Base-by-base conservation (phyloP, 2,113 vertebrate species). In the Pelobates fuscus region DNA sequence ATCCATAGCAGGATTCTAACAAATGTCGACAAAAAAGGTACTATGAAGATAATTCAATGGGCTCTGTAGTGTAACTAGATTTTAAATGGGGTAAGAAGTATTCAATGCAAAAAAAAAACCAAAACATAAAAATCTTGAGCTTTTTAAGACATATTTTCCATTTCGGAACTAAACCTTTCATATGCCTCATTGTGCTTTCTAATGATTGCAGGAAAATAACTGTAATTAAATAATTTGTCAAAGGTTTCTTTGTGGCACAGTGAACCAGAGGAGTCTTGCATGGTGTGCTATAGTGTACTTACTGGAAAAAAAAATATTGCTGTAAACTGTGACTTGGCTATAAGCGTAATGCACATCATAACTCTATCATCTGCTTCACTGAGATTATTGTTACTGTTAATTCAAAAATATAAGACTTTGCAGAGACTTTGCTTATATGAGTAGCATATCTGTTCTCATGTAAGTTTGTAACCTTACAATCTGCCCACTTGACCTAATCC, bases 1-100 rank as follows among this genome's bases (percentile, higher is more conserved):
- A 57, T 60, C 77, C 21, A 61, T 77, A 76, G 72, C 55, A 80
- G 86, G 82, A 88, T 89, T 83, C 80, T 84, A 85, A 32, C 30
- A 32, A 32, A 77, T 77, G 21, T 49, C 11, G 18, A 23, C 12
- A 55, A 23, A 55, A 55, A 55, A 21, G 52, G n/a, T 32, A 55
- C 20, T 55, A 20, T 4, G 17, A 21, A 61, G 75, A 71, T 25
- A 72, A 64, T 80, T 84, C 74, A 58, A 77, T 70, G 59, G 57
- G 2, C 46, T 2, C 26, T 0, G 0, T 24, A 55, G 11, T 5
- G n/a, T 55, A 18, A 5, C 20, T 21, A 3, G 52, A 4, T 23
- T 55, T 20, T 55, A 21, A 23, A 23, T 55, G 17, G 52, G 52
- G 18, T 55, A 55, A 20, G 17, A 23, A 5, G 21, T 55, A 55